These are phyloP conservation scores for Spatulosminthurus flaviceps DNA, from an alignment of 2,888 invertebrate species.

Conservation along the genomic window DNA sequence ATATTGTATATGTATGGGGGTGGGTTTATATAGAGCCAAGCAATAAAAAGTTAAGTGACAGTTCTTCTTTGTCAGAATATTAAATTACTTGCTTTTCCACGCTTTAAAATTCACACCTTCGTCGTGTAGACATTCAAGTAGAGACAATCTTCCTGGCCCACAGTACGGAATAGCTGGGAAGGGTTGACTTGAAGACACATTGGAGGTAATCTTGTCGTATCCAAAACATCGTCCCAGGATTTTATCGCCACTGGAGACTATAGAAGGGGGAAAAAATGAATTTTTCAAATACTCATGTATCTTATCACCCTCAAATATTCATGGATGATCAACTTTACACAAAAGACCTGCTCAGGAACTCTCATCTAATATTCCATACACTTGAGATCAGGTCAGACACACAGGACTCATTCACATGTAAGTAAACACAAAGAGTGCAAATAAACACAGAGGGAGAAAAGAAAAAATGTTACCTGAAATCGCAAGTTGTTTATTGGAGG, in stretches of 20 bases:
- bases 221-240: slow-evolving; percentile 61
- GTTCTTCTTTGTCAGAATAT: slow-evolving; percentile 16
- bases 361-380: too few relatives aligned
- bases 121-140: slow-evolving; percentile 54
- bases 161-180: slow-evolving; percentile 25
- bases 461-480: slow-evolving; percentile 51
- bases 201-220: slow-evolving; percentile 63
- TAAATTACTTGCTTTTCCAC: neutral
- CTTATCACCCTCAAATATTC: neutral
- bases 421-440: too few relatives aligned
- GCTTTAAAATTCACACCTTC: slow-evolving; percentile 33
- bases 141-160: slow-evolving; percentile 57
- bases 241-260: slow-evolving; percentile 62
- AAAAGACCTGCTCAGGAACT: neutral
- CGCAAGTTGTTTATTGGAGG: slow-evolving; percentile 51
- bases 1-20: too few relatives aligned
- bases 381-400: too few relatives aligned
- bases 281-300: neutral
- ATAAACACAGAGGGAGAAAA: too few relatives aligned
- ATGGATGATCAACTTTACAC: neutral
- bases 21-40: too few relatives aligned
- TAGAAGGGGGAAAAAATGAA: slow-evolving; percentile 7
- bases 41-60: slow-evolving; percentile 21
- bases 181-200: slow-evolving; percentile 63
- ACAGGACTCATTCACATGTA: too few relatives aligned